A percentile compares a stretch with the other conserved stretches of the same genome.
Evolutionary conservation across 1,140 invertebrate species (phyloP).

Genomic region (Cryptotermes secundus): DNA sequence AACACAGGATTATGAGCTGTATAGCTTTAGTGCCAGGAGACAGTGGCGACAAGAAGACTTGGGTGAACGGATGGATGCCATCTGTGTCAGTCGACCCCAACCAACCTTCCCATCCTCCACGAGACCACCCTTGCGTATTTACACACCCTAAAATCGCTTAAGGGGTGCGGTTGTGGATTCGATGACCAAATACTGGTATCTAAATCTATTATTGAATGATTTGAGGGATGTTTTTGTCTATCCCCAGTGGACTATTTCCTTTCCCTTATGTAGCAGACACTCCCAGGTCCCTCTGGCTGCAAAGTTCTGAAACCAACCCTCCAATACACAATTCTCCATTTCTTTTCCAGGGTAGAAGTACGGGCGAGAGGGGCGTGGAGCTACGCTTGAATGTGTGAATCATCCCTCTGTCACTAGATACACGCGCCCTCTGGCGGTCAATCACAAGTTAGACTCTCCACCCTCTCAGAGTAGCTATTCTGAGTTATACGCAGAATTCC

Average conservation of each 20-base stretch:
- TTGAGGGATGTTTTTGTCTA: conserved; percentile 27
- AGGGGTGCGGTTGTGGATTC: conserved; percentile 20
- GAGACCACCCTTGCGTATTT: conserved; percentile 4
- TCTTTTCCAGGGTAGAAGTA: neutral
- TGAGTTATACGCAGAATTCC: neutral
- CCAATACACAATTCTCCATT: conserved; percentile 4
- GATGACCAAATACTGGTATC: conserved; percentile 24
- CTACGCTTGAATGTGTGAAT: neutral
- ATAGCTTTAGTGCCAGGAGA: neutral
- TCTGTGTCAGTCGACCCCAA: neutral
- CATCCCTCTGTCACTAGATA: conserved; percentile 24
- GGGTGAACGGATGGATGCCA: neutral
- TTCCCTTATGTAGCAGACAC: neutral
- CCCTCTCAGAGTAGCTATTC: neutral
- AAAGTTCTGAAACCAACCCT: neutral
- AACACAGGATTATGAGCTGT: neutral
- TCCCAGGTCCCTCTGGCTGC: neutral
- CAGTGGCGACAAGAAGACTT: neutral
- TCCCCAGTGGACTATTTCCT: neutral
- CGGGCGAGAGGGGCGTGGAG: neutral
- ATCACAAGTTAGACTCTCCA: conserved; percentile 8
- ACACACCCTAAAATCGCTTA: conserved; percentile 2
- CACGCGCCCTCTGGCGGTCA: conserved; percentile 24
- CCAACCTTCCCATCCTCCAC: neutral
- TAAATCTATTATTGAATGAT: conserved; percentile 30